Base-by-base conservation (phyloP, 2,888 invertebrate species). In the Tribolium freemani region DNA sequence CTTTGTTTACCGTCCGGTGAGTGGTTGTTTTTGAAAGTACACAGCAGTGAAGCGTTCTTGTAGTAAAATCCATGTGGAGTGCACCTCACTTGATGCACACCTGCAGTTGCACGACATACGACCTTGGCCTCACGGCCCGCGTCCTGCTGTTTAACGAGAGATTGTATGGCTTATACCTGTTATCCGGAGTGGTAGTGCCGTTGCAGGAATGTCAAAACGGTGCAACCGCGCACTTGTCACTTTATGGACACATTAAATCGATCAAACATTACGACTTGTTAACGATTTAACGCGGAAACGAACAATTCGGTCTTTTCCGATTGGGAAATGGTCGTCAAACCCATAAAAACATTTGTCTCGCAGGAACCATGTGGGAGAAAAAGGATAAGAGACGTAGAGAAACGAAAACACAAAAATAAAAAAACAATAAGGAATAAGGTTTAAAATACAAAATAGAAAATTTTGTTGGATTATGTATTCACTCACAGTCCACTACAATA, bases 51-150 rank as follows among this genome's bases (percentile, higher is more conserved):
- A 63, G 63, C 63, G 63, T 63, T 63, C 51, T 51, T 63, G 63
- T 63, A 63, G 53, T 64, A 64, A 64, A 64, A 64, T 64, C 57
- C 68, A 58, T 64, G 64, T 70, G 50, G 72, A 72, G 57, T 72
- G 72, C 63, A 69, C 50, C 30, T 69, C 56, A 54, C 69, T 69
- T 54, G 64, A 69, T 72, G 72, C 72, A 72, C 72, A 72, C 72
- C 69, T 69, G 69, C 72, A 72, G 57, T 72, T 72, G 72, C 72
- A 72, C 51, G 72, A 69, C 72, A 72, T 44, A 58, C 72, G 72
- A 48, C 72, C 72, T 72, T 72, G 72, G 72, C 72, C 72, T 72
- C 72, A 50, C 72, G 67, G 60, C 60, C 71, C 16, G 56, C 64
- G 66, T 71, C 71, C 72, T 69, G 72, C 72, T 69, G 72, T 69